Evolutionary conservation across 1,140 invertebrate genomes (phyloP).

Genomic region (Theocolax elegans): DNA sequence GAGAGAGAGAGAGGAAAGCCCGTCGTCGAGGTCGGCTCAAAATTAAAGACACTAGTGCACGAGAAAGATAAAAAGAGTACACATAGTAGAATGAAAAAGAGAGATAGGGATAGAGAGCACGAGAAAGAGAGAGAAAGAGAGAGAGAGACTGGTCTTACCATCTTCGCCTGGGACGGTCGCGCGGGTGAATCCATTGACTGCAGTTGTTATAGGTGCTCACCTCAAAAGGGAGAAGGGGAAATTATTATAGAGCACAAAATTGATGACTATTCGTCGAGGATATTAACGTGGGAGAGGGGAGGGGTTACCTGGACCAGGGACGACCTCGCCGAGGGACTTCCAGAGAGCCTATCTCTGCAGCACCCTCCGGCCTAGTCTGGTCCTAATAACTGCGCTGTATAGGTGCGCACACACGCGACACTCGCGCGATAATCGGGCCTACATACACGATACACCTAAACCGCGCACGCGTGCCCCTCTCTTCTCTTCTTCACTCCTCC

Average conservation of each 20-base stretch:
- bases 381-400: no score
- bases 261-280: no score
- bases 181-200: slow-evolving; percentile 49
- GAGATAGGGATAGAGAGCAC: slow-evolving; percentile 4
- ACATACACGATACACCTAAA: no score
- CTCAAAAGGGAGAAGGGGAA: no score
- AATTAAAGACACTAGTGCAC: no score
- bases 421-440: no score
- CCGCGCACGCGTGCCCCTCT: slow-evolving; percentile 47
- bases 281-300: no score
- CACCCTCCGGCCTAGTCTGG: no score
- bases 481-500: slow-evolving; percentile 13
- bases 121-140: slow-evolving; percentile 15
- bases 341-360: slow-evolving; percentile 49
- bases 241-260: no score
- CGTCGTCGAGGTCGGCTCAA: slow-evolving; percentile 2
- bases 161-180: slow-evolving; percentile 56
- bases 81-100: no score
- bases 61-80: no score
- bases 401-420: no score
- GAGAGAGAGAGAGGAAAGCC: background rate
- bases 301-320: slow-evolving; percentile 48
- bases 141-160: slow-evolving; percentile 50
- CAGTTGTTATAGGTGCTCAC: slow-evolving; percentile 45
- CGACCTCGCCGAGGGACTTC: slow-evolving; percentile 53